Evolutionary conservation across 2,113 vertebrate species (phyloP), one percentile per base, ranked within the genome.

Genomic region (Calypte anna): DNA sequence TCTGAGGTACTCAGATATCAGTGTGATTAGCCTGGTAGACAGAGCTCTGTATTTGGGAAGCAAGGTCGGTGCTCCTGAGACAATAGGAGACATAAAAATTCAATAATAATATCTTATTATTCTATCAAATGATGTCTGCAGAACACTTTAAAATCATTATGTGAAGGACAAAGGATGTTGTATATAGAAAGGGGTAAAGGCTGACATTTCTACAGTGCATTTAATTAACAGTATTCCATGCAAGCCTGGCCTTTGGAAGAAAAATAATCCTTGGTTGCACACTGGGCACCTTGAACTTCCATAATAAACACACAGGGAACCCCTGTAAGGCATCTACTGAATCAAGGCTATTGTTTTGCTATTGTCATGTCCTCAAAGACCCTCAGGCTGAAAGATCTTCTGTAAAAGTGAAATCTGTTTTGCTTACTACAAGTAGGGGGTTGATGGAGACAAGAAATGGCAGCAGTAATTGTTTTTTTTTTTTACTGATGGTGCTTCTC

Each of bases 61-160:
- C 83, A 89, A 89, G 81, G 74, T 94, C 88, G 70, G 19, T 69
- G 46, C 72, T 81, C 21, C n/a, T 62, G 70, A 78, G 85, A 82
- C 70, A 80, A 30, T 10, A 91, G 74, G 30, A 92, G 66, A 66
- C 66, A 48, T 55, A 91, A 79, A 92, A 62, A 82, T 86, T 94
- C 78, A 73, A 85, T 95, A 91, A 79, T 89, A 91, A 91, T 88
- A 82, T 85, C 84, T 81, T 92, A 86, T 81, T 93, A 90, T 95
- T 96, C 72, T 82, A 91, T 83, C 70, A 90, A 85, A 85, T 74
- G 10, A 30, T 87, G 62, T 63, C 93, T 94, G 43, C 75, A 91
- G 53, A 94, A 67, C 70, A 59, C 82, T 92, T 92, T 43, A 69
- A 86, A 85, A 91, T 86, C 57, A 48, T 87, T 85, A 85, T 43